Conservation (phyloP, 2,888 invertebrate genomes). For the Athrips mouffetella region DNA sequence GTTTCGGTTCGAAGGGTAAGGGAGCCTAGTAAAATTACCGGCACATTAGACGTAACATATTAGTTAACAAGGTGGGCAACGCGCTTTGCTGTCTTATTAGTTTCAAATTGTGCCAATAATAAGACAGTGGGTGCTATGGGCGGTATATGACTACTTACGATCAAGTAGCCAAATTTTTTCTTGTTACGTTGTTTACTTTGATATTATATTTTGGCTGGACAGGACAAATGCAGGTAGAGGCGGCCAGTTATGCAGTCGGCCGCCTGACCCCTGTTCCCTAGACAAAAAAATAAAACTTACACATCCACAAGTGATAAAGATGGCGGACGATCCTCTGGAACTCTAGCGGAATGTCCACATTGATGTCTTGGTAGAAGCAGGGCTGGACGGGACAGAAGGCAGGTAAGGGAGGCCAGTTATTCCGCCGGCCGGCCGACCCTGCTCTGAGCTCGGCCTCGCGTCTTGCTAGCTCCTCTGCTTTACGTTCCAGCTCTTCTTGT, state of each 20-base stretch:
- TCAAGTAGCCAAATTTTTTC: too few species aligned
- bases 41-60: too few species aligned
- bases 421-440: conserved; percentile 83
- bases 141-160: too few species aligned
- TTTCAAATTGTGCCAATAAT: too few species aligned
- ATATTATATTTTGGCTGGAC: conserved; percentile 99
- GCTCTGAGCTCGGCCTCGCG: conserved; percentile 91
- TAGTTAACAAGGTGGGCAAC: too few species aligned
- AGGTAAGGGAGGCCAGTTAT: conserved; percentile 99
- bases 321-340: conserved; percentile 97
- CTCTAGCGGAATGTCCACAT: conserved; percentile 98
- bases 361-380: conserved; percentile 99
- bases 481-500: conserved; percentile 93
- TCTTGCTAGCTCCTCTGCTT: conserved; percentile 92
- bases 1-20: too few species aligned
- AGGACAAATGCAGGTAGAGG: conserved; percentile 95
- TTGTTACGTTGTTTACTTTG: conserved; percentile 98
- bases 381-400: conserved; percentile 95
- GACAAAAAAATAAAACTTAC: too few species aligned
- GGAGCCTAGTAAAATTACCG: too few species aligned
- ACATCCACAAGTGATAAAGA: conserved; percentile 97
- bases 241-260: conserved; percentile 99
- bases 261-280: too few species aligned
- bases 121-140: too few species aligned
- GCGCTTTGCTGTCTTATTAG: too few species aligned